Evolutionary conservation across 2,113 vertebrate genomes (phyloP).

Genomic region (Pterocles gutturalis): DNA sequence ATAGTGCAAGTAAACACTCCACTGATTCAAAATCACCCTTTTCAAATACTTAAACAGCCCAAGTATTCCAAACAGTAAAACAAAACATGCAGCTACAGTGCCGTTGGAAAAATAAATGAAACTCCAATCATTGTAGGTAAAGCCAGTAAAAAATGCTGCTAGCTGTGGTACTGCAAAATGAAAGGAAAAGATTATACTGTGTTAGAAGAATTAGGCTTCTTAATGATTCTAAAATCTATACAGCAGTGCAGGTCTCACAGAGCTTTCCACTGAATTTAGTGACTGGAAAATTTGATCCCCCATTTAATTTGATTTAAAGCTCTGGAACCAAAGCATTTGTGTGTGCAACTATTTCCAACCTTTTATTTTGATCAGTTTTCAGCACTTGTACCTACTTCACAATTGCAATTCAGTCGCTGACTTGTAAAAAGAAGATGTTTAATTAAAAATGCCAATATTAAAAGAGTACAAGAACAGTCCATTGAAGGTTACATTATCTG

Average conservation of each 20-base stretch:
- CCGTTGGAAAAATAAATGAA: neutral
- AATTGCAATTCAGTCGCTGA: conserved; percentile 2
- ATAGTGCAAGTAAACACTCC: neutral
- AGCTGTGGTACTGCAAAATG: neutral
- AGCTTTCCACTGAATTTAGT: conserved; percentile 45
- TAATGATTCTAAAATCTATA: conserved; percentile 61
- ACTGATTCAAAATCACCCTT: neutral
- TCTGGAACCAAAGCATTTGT: conserved; percentile 47
- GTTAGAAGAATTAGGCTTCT: conserved; percentile 30
- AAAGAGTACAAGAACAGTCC: neutral
- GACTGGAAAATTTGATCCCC: conserved; percentile 44
- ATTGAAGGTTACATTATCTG: conserved; percentile 35
- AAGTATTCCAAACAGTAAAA: neutral
- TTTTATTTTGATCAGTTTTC: conserved; percentile 56
- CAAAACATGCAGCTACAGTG: neutral
- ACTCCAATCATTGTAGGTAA: neutral
- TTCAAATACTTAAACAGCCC: neutral
- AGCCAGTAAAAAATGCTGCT: neutral
- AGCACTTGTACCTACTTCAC: neutral
- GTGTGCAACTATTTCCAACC: neutral
- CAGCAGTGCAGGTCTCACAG: neutral
- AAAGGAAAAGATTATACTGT: conserved; percentile 13
- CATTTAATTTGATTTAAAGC: conserved; percentile 59
- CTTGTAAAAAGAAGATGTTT: conserved; percentile 36
- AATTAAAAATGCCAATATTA: conserved; percentile 66